Conservation (phyloP, 2,888 invertebrate genomes). For the Polietes domitor region DNA sequence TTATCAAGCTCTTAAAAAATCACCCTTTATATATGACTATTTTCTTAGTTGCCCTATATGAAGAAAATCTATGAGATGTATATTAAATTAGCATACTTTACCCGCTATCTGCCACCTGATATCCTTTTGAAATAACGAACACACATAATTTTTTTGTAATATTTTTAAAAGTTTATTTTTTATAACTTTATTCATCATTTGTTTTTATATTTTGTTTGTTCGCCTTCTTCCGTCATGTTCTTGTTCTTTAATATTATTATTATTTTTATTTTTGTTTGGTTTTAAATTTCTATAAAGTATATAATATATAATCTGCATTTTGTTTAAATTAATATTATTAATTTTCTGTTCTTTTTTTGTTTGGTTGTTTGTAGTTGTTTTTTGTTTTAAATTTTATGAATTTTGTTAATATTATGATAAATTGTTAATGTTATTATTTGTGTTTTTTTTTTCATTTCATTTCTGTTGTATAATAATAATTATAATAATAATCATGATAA, state of each 20-base stretch:
- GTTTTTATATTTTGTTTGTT: conserved; percentile 55
- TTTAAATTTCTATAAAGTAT: conserved; percentile 72
- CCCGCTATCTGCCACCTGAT: too few species aligned
- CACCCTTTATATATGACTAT: too few species aligned
- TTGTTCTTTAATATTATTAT: conserved; percentile 57
- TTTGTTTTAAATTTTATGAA: conserved; percentile 45
- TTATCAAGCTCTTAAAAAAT: too few species aligned
- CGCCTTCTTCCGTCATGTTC: too few species aligned
- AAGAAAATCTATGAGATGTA: too few species aligned
- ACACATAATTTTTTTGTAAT: conserved; percentile 55
- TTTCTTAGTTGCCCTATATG: too few species aligned
- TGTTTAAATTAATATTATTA: conserved; percentile 65
- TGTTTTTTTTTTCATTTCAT: neutral
- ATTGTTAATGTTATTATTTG: conserved; percentile 6
- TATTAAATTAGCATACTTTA: too few species aligned
- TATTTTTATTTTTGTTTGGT: conserved; percentile 63
- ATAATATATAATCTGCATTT: conserved; percentile 71
- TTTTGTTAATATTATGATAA: conserved; percentile 17
- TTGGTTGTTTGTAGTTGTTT: conserved; percentile 44
- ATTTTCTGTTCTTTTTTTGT: conserved; percentile 49
- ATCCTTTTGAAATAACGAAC: conserved; percentile 46
- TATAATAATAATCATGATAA: neutral
- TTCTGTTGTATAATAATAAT: conserved; percentile 58
- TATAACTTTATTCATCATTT: conserved; percentile 68
- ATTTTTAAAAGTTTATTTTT: conserved; percentile 68